These are phyloP conservation scores for Serinus canaria DNA, from an alignment of 2,113 vertebrate genomes.

Conservation along the genomic window DNA sequence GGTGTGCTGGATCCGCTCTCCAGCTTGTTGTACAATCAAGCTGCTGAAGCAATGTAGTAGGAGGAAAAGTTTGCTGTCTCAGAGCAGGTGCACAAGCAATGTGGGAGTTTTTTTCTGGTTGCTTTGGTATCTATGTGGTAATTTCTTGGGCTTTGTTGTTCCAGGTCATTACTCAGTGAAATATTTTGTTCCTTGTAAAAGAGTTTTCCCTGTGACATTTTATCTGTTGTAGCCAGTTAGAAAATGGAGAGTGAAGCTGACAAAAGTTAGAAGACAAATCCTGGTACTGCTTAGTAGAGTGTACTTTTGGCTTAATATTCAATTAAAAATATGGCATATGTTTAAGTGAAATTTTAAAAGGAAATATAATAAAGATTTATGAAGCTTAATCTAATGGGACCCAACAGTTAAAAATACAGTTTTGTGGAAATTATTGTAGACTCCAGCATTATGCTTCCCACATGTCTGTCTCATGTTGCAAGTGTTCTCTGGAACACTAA, in stretches of 20 bases:
- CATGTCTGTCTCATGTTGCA: not conserved
- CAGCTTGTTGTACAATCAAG: not conserved
- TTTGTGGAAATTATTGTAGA: not conserved
- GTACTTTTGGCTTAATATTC: not conserved
- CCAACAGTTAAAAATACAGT: not conserved
- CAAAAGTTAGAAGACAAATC: not conserved
- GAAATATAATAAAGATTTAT: not conserved
- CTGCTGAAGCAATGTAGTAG: not conserved
- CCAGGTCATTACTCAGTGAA: not conserved
- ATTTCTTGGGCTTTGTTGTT: not conserved
- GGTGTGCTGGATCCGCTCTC: not conserved
- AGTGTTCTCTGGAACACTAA: not conserved
- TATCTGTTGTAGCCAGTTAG: not conserved
- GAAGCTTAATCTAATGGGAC: not conserved
- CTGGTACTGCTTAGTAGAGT: not conserved
- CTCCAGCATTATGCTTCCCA: not conserved
- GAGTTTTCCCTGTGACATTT: not conserved
- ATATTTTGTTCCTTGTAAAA: not conserved
- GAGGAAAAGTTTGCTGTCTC: conserved; percentile 15
- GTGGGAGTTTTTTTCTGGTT: not conserved
- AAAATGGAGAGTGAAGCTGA: not conserved
- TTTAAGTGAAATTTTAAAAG: not conserved
- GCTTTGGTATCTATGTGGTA: not conserved
- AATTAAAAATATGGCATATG: not conserved
- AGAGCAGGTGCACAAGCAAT: conserved; percentile 3